These are phyloP conservation scores for Melolontha melolontha DNA, from an alignment of 2,888 invertebrate genomes.

Conservation along the genomic window DNA sequence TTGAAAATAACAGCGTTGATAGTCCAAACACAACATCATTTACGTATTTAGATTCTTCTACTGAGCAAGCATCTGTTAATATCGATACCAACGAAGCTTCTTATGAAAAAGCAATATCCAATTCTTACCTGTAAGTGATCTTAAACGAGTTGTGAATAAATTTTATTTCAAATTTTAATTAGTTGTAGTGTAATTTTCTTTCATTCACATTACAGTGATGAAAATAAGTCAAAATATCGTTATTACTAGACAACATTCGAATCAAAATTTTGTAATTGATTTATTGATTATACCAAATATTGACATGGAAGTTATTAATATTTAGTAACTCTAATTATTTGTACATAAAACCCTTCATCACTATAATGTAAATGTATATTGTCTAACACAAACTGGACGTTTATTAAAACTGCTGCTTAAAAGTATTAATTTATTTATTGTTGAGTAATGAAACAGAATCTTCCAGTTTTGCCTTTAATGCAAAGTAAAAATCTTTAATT, in stretches of 20 bases:
- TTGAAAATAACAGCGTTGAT: slow-evolving; percentile 41
- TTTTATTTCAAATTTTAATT: slow-evolving; percentile 3
- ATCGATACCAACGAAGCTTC: slow-evolving; percentile 60
- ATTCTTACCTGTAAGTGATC: slow-evolving; percentile 59
- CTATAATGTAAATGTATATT: slow-evolving; percentile 1
- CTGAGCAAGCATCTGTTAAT: slow-evolving; percentile 48
- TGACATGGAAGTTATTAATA: no score
- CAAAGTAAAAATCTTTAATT: slow-evolving; percentile 22
- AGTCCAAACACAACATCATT: slow-evolving; percentile 43
- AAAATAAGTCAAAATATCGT: not conserved
- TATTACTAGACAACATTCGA: no score
- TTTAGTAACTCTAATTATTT: no score
- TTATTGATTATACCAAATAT: no score
- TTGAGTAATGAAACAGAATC: slow-evolving; percentile 18
- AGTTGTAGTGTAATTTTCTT: not conserved
- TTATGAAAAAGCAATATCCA: slow-evolving; percentile 60
- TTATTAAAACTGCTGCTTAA: slow-evolving; percentile 6
- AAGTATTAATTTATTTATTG: slow-evolving; percentile 6
- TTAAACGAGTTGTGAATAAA: slow-evolving; percentile 1
- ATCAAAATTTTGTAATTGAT: no score
- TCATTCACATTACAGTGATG: not conserved
- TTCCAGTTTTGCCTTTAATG: slow-evolving; percentile 32
- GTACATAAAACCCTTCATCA: not conserved
- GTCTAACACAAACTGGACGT: slow-evolving; percentile 11
- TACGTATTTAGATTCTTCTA: slow-evolving; percentile 38